Base-by-base conservation (phyloP, 2,888 invertebrate species). In the Rotaria magnacalcarata region DNA sequence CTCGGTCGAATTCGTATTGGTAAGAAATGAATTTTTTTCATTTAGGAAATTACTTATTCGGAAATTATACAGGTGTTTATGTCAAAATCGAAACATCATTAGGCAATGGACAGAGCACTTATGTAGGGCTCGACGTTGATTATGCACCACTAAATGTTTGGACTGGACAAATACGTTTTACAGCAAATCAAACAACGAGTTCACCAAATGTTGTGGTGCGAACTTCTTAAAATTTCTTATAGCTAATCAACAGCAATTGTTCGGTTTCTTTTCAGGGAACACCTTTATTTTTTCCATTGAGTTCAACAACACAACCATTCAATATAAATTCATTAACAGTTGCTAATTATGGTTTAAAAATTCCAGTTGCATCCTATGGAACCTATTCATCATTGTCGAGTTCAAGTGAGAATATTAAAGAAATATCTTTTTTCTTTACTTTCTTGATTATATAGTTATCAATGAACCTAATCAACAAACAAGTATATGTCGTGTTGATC, bases 1-100 rank as follows among this genome's bases (percentile, higher is more conserved):
- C 75, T 85, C 34, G 85, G 86, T 41, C 58, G 47, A 34, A 84
- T 86, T 50, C 75, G 86, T 58, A 27, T 86, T 85, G 80, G 86
- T 86, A 86, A 86, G 75, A 75, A 24, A 43, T 16, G 21, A 43
- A 41, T 10, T 8, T 24, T 0, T 50, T 4, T 50, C 50, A 50
- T 11, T 43, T 24, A 24, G 1, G 2, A 67, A 16, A 27, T 34
- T n/a, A 6, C 4, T 11, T 75, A 24, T 2, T 75, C 6, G 10
- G 21, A 75, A 75, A 41, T 75, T 41, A 21, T 47, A 3, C 27
- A 75, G 75, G 43, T 43, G 47, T 80, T 41, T 80, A 80, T 47
- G 47, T 80, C 8, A 43, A 47, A 80, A n/a, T 80, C 47, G 80
- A 80, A 80, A 0, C 80, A 47, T 19, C 24, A 47, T 80, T 80